These are phyloP conservation scores for Mimumesa dahlbomi DNA, from an alignment of 2,888 invertebrate genomes.

Conservation along the genomic window DNA sequence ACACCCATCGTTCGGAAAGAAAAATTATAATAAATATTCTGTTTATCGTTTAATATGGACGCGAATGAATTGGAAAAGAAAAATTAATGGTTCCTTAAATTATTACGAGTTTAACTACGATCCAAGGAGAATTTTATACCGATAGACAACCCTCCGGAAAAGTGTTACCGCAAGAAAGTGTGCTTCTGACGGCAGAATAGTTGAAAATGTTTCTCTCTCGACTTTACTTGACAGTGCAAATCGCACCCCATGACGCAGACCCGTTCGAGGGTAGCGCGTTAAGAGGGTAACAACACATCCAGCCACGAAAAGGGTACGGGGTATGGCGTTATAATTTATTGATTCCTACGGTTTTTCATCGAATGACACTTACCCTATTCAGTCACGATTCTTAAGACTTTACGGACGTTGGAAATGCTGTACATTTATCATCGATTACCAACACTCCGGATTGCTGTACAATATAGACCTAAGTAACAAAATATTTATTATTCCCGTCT, in stretches of 20 bases:
- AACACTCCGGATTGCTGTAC: too few species aligned
- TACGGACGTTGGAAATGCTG: too few species aligned
- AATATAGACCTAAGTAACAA: too few species aligned
- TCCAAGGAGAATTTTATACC: too few species aligned
- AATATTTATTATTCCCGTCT: too few species aligned
- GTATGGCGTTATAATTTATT: conserved; percentile 9
- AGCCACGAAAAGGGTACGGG: conserved; percentile 8
- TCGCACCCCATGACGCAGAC: conserved; percentile 1
- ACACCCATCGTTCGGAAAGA: too few species aligned
- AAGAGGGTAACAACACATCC: conserved; percentile 53
- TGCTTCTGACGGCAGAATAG: conserved; percentile 7
- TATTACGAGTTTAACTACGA: too few species aligned
- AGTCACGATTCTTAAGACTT: background rate
- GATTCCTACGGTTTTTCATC: background rate
- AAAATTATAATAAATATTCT: too few species aligned
- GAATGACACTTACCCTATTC: conserved; percentile 1
- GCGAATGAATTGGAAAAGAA: too few species aligned
- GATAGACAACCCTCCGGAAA: background rate
- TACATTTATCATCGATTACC: too few species aligned
- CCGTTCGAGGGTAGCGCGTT: conserved; percentile 23
- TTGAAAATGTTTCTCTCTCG: conserved; percentile 11
- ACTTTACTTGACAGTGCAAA: conserved; percentile 19
- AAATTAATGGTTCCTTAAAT: too few species aligned
- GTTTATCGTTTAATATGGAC: too few species aligned
- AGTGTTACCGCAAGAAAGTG: background rate